Evolutionary conservation across 2,888 invertebrate species (phyloP).

Genomic region (Chelonus formosanus): DNA sequence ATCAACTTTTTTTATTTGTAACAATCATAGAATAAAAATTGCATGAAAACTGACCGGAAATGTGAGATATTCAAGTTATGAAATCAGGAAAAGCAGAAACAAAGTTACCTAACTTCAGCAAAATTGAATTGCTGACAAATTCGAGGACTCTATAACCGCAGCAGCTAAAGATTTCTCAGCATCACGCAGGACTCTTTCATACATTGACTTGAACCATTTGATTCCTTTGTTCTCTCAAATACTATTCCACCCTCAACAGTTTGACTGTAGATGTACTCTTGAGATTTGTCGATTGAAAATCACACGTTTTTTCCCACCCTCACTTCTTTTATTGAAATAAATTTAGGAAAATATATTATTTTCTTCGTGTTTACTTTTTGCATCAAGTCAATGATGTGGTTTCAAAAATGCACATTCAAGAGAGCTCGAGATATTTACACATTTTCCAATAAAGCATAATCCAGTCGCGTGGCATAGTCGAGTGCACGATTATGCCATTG

Average conservation of each 20-base stretch:
- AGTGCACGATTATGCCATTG: constrained; percentile 56
- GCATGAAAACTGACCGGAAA: constrained; percentile 51
- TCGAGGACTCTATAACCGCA: constrained; percentile 10
- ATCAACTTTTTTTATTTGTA: too few relatives aligned
- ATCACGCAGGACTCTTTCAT: constrained; percentile 4
- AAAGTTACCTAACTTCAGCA: constrained; percentile 49
- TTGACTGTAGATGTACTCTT: too few relatives aligned
- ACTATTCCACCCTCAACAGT: too few relatives aligned
- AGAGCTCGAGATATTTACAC: constrained; percentile 51
- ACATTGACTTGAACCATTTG: not conserved
- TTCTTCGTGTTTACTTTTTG: constrained; percentile 24
- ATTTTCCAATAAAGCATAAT: constrained; percentile 62
- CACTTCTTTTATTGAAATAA: constrained; percentile 21
- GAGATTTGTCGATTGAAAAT: too few relatives aligned
- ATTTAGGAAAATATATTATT: constrained; percentile 23
- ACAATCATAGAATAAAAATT: constrained; percentile 43
- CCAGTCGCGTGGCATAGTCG: constrained; percentile 55
- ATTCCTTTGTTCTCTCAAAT: constrained; percentile 1
- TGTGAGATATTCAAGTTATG: constrained; percentile 38
- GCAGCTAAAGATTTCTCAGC: constrained; percentile 2
- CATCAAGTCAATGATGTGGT: constrained; percentile 32
- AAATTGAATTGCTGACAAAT: constrained; percentile 46
- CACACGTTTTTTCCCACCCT: not conserved
- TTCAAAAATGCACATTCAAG: constrained; percentile 11
- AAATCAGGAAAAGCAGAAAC: constrained; percentile 47